Evolutionary conservation across 2,113 vertebrate genomes (phyloP).

Genomic region (Nothoprocta perdicaria): DNA sequence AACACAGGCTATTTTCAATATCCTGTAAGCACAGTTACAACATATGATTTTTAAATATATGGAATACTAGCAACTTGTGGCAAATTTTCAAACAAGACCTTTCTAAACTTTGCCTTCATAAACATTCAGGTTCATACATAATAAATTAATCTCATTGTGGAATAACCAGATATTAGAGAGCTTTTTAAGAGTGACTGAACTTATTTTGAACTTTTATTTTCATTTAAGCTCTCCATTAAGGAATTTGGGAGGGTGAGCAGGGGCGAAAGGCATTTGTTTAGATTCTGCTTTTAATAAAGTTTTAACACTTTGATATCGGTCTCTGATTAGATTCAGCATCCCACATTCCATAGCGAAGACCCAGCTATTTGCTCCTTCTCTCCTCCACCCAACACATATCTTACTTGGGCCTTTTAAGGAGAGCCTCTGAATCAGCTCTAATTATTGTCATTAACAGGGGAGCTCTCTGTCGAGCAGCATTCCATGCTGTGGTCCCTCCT

Average conservation of each 20-base stretch:
- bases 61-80: neutral
- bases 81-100: slow-evolving; percentile 4
- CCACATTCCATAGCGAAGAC: slow-evolving; percentile 1
- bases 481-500: neutral
- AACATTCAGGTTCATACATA: slow-evolving; percentile 67
- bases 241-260: slow-evolving; percentile 72
- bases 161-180: slow-evolving; percentile 52
- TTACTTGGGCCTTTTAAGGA: slow-evolving; percentile 10
- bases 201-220: slow-evolving; percentile 81
- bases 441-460: slow-evolving; percentile 33
- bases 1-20: neutral
- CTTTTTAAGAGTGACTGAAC: slow-evolving; percentile 74
- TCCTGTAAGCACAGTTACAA: neutral
- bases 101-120: slow-evolving; percentile 48
- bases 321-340: slow-evolving; percentile 32
- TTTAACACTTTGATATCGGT: slow-evolving; percentile 68
- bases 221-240: slow-evolving; percentile 72
- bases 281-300: slow-evolving; percentile 70
- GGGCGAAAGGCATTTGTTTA: slow-evolving; percentile 69
- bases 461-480: slow-evolving; percentile 4
- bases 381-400: neutral
- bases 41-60: neutral
- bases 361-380: slow-evolving; percentile 18
- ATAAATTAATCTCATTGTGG: slow-evolving; percentile 35
- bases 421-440: slow-evolving; percentile 14